Percentiles rank a stretch among this genome's conserved stretches.
Conservation (phyloP, 2,797 vertebrate genomes). For the Bovichtus variegatus region DNA sequence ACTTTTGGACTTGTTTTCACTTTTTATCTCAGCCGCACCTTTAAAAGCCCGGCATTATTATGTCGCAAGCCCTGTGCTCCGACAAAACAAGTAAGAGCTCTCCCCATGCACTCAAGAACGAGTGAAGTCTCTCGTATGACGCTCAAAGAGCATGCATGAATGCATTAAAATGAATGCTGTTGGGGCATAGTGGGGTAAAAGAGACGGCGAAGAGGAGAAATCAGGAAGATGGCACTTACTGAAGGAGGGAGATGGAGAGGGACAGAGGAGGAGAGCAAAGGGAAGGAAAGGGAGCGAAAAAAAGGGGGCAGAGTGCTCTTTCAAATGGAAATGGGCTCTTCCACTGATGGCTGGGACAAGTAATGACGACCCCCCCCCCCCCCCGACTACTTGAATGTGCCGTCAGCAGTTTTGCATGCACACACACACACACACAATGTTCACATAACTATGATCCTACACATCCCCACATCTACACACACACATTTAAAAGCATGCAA, state of each 20-base stretch:
- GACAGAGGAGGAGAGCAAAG: constrained; percentile 37
- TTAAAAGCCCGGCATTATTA: constrained; percentile 25
- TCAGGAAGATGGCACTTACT: constrained; percentile 47
- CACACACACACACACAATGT: too few relatives aligned
- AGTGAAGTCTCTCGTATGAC: constrained; percentile 11
- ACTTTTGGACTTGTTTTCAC: constrained; percentile 17
- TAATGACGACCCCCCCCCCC: constrained; percentile 65
- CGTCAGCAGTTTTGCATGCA: constrained; percentile 55
- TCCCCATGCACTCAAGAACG: constrained; percentile 38
- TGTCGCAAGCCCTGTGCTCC: not conserved
- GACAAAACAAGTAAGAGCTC: constrained; percentile 35
- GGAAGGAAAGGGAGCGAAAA: constrained; percentile 25
- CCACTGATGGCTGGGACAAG: constrained; percentile 62
- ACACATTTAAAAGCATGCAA: constrained; percentile 52
- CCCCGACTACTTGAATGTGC: constrained; percentile 25
- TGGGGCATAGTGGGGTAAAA: constrained; percentile 23
- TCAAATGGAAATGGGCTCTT: constrained; percentile 72
- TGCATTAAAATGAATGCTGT: constrained; percentile 51
- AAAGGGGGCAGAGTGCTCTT: constrained; percentile 62
- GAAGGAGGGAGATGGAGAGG: constrained; percentile 44
- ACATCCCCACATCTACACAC: constrained; percentile 32
- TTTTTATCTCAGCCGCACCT: constrained; percentile 6
- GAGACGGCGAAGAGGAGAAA: constrained; percentile 29
- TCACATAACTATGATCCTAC: constrained; percentile 25
- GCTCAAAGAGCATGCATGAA: constrained; percentile 52